Evolutionary conservation across 37 sponge, comb jelly and placozoan genomes (phyloP).

Genomic region (Halichondria panicea): DNA sequence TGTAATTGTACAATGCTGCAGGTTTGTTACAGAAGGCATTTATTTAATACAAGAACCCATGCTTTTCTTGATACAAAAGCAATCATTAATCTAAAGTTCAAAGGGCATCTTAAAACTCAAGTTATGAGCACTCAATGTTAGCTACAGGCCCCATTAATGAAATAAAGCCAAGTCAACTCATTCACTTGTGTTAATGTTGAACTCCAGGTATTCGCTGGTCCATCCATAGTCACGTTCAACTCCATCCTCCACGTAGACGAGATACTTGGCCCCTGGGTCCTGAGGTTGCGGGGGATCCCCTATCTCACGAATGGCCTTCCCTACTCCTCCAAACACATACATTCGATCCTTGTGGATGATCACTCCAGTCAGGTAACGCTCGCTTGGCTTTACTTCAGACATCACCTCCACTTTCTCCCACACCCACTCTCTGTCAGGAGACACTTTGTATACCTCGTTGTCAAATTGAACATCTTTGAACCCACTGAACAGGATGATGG

Average conservation of each 20-base stretch:
- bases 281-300: constrained; percentile 19
- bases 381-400: constrained; percentile 33
- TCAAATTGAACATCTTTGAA: constrained; percentile 45
- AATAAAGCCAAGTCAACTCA: not conserved
- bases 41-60: too few relatives aligned
- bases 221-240: constrained; percentile 31
- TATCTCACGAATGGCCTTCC: too few relatives aligned
- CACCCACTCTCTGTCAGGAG: constrained; percentile 12
- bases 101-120: too few relatives aligned
- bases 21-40: too few relatives aligned
- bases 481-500: constrained; percentile 58
- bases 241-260: not conserved
- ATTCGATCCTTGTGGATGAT: constrained; percentile 30
- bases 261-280: constrained; percentile 43
- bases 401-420: constrained; percentile 35
- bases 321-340: constrained; percentile 64
- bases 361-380: constrained; percentile 42
- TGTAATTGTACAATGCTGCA: not conserved
- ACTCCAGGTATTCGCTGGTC: constrained; percentile 76
- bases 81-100: not conserved
- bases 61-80: not conserved
- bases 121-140: not conserved
- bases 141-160: not conserved
- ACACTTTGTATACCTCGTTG: constrained; percentile 42
- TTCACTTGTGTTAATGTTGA: constrained; percentile 52